phyloP scores from a whole-genome alignment of 2,797 vertebrate species.

The Enteromius viviparus region DNA sequence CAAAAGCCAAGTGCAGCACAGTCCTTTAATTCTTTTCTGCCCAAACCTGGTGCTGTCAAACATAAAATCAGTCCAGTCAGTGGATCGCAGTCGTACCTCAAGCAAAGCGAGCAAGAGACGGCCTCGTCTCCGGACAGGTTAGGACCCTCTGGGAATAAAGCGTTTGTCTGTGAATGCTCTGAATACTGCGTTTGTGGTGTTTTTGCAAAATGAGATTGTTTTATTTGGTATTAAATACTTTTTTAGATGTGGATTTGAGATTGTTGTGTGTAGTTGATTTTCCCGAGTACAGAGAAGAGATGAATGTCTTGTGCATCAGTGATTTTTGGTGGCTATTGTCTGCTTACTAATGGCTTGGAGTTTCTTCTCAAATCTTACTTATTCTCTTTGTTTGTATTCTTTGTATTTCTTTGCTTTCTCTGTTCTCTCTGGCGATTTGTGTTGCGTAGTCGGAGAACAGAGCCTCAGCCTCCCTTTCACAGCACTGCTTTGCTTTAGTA shows the following conservation, averaged over 20 bases:
- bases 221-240: neutral
- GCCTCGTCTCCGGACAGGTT: constrained; percentile 55
- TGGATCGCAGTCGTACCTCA: constrained; percentile 56
- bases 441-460: constrained; percentile 10
- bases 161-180: neutral
- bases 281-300: neutral
- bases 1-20: constrained; percentile 68
- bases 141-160: constrained; percentile 19
- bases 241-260: neutral
- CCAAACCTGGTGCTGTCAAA: constrained; percentile 73
- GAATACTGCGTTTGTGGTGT: constrained; percentile 1
- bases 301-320: neutral
- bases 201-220: neutral
- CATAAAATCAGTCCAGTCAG: constrained; percentile 57
- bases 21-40: constrained; percentile 66
- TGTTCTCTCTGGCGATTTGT: neutral
- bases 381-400: neutral
- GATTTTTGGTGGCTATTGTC: neutral
- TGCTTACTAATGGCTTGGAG: constrained; percentile 19
- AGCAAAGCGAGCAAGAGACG: constrained; percentile 52
- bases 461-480: constrained; percentile 41
- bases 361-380: neutral
- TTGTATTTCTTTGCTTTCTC: constrained; percentile 20
- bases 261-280: neutral
- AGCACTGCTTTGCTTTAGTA: constrained; percentile 61